phyloP scores from a whole-genome alignment of 2,888 invertebrate species.

The Rhagophthalmus giganteus region DNA sequence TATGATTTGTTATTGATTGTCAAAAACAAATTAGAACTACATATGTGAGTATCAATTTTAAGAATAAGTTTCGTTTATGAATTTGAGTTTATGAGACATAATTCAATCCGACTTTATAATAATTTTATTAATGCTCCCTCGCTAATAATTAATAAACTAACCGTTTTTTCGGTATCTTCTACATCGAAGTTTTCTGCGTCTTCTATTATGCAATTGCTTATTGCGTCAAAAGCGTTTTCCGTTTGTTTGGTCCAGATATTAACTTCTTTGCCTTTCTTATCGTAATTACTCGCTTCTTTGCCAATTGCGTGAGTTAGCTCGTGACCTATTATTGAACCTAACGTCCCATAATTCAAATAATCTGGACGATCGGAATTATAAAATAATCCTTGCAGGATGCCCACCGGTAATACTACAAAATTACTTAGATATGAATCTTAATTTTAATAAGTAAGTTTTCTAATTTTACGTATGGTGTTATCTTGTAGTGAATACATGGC shows the following conservation, averaged over 20 bases:
- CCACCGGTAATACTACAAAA: conserved; percentile 68
- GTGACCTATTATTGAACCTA: conserved; percentile 83
- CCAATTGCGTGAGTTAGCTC: conserved; percentile 81
- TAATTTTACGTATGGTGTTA: conserved; percentile 6
- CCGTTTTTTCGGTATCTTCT: background rate
- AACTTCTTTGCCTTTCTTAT: conserved; percentile 7
- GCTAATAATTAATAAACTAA: no score
- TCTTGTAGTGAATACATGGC: conserved; percentile 12
- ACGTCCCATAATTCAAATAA: conserved; percentile 84
- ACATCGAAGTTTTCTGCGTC: conserved; percentile 13
- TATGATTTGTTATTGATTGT: no score
- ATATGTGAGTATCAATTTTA: no score
- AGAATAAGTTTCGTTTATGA: no score
- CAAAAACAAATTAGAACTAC: no score
- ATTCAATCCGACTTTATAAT: no score
- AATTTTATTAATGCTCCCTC: no score
- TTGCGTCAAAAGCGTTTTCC: conserved; percentile 1
- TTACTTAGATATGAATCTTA: background rate
- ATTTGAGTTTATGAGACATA: no score
- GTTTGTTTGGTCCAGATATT: conserved; percentile 12
- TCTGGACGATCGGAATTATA: conserved; percentile 80
- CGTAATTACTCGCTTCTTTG: conserved; percentile 4
- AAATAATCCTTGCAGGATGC: conserved; percentile 83
- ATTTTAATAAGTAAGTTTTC: background rate
- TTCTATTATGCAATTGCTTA: conserved; percentile 12